Conservation (phyloP, 2,797 vertebrate genomes). For the Chromobotia macracanthus region DNA sequence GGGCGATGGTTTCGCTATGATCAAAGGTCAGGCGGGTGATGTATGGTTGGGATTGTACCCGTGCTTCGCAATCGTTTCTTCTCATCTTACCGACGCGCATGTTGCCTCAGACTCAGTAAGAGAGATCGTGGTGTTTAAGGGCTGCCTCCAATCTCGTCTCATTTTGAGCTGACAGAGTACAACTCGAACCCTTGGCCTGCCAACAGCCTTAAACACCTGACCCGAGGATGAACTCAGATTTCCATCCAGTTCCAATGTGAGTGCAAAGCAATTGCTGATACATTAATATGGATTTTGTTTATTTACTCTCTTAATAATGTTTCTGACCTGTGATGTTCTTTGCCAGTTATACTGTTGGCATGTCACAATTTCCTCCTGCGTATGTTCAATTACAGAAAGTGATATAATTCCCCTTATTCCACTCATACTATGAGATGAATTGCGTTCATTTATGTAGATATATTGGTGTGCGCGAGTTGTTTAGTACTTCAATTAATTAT, state of each 20-base stretch:
- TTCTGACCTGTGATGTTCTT: neutral
- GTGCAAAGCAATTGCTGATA: slow-evolving; percentile 26
- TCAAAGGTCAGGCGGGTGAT: slow-evolving; percentile 8
- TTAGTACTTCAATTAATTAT: no score
- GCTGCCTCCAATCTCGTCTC: slow-evolving; percentile 36
- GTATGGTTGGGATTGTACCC: neutral
- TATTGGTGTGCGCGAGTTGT: no score
- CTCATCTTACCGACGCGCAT: slow-evolving; percentile 28
- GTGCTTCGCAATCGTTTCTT: slow-evolving; percentile 32
- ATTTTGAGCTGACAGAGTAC: slow-evolving; percentile 39
- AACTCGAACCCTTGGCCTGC: slow-evolving; percentile 12
- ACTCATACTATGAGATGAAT: no score
- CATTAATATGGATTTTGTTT: slow-evolving; percentile 25
- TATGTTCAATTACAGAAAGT: no score
- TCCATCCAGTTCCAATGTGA: slow-evolving; percentile 4
- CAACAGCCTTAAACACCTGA: slow-evolving; percentile 1
- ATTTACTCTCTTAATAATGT: neutral
- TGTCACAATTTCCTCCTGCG: no score
- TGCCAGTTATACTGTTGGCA: neutral
- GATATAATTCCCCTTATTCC: no score
- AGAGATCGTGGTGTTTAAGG: slow-evolving; percentile 3
- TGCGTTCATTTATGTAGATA: no score
- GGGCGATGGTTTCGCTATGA: slow-evolving; percentile 21
- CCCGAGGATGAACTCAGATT: slow-evolving; percentile 30
- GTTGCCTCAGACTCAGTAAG: slow-evolving; percentile 30